These are phyloP conservation scores for Budorcas taxicolor DNA, from an alignment of 2,113 vertebrate species.

Conservation along the genomic window DNA sequence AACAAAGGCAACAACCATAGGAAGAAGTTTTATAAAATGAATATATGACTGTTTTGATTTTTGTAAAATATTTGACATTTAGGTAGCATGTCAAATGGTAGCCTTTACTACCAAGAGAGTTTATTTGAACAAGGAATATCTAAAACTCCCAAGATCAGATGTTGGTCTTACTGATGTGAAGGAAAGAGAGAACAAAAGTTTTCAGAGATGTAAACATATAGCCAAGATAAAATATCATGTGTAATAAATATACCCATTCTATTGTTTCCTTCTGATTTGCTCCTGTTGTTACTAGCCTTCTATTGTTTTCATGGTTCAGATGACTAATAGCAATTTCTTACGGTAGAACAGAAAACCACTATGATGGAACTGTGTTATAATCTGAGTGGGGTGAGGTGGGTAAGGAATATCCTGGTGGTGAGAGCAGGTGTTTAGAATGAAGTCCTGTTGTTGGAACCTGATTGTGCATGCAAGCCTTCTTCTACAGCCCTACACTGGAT, in stretches of 20 bases:
- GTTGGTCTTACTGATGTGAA: neutral
- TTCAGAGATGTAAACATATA: neutral
- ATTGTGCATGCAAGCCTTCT: neutral
- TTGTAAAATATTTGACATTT: neutral
- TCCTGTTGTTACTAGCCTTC: neutral
- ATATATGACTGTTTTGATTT: neutral
- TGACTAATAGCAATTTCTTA: neutral
- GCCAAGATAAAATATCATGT: neutral
- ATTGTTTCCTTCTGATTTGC: neutral
- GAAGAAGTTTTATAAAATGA: neutral
- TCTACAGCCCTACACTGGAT: neutral
- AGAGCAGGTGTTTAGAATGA: neutral
- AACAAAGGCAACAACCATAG: neutral
- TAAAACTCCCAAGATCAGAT: neutral
- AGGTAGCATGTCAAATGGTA: neutral
- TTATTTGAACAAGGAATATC: neutral
- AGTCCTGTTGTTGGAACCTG: neutral
- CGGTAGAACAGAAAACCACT: neutral
- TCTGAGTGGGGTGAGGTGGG: fast-evolving
- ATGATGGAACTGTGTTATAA: neutral
- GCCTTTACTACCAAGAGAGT: neutral
- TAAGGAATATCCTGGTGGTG: neutral
- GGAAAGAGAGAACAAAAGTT: neutral
- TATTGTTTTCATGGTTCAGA: neutral
- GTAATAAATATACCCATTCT: neutral